Evolutionary conservation across 2,888 invertebrate genomes (phyloP), one percentile per base, ranked within the genome.

Genomic region (Sphaerophoria rueppellii): DNA sequence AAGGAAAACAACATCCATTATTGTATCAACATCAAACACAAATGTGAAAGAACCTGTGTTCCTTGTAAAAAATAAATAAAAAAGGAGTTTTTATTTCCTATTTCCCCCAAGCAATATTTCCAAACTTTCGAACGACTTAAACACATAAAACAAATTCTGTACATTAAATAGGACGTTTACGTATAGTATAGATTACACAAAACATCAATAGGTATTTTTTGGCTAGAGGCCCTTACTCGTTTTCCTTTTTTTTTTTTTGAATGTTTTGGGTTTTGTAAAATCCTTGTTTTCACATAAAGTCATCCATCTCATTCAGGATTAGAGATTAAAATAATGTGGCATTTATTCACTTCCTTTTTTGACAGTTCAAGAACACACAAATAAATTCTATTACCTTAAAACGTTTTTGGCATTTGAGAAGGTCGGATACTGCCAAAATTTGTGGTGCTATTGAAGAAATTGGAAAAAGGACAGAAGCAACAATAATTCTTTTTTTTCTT

Each of bases 321-420:
- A 79, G 16, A 79, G 79, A 71, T 79, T 83, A 79, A 83, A 83
- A 75, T 83, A 79, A 79, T 83, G 79, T 75, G 79, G 67, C 79
- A 79, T 83, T 83, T 83, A 83, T 83, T 79, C 71, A 75, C 67
- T 71, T 60, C 57, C 67, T 71, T 61, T 61, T 76, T 40, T 83
- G 83, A 76, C 83, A 75, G 75, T 83, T 75, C 67, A 50, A 50
- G 79, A 72, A 55, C 60, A 60, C 60, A 61, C 7, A 57, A 57
- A 60, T 48, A 63, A 65, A 73, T 72, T 79, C 67, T 67, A 57
- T 75, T 79, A 72, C 67, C 60, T 57, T 9, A 24, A 24, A 24
- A 24, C 2, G 24, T 24, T 24, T 24, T 24, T 24, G 24, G 24
- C 24, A 24, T 24, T 24, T 24, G 24, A 24, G 24, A 24, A 2